Evolutionary conservation across 2,888 invertebrate species (phyloP).

Genomic region (Dexiosoma caninum): DNA sequence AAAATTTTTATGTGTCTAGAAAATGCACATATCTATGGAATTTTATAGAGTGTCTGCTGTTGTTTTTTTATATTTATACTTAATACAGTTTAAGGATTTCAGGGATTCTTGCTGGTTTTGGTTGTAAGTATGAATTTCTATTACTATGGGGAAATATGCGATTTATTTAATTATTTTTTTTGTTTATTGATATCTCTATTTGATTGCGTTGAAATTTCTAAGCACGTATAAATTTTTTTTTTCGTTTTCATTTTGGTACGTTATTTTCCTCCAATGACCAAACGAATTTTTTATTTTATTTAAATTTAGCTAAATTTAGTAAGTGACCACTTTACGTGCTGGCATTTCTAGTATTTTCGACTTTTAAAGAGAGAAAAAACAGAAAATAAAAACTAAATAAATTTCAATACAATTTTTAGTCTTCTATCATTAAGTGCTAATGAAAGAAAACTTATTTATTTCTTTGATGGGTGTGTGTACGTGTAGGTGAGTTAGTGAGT

Average conservation of each 20-base stretch:
- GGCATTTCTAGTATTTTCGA: conserved; percentile 47
- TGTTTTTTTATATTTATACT: too few species aligned
- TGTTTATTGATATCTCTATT: too few species aligned
- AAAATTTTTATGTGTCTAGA: too few species aligned
- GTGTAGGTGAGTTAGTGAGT: too few species aligned
- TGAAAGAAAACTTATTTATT: conserved; percentile 14
- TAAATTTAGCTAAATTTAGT: conserved; percentile 54
- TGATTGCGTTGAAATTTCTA: conserved; percentile 52
- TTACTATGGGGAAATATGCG: too few species aligned
- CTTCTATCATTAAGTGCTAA: conserved; percentile 12
- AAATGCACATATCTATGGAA: too few species aligned
- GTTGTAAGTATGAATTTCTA: too few species aligned
- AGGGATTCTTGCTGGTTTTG: too few species aligned
- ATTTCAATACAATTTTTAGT: neutral
- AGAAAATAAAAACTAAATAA: neutral
- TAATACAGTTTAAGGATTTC: too few species aligned
- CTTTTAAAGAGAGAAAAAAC: conserved; percentile 15
- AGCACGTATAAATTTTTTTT: conserved; percentile 31
- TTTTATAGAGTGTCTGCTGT: too few species aligned
- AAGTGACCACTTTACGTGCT: conserved; percentile 60
- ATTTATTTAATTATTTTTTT: too few species aligned
- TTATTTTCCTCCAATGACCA: conserved; percentile 33
- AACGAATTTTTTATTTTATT: conserved; percentile 28
- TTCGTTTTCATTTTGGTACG: neutral
- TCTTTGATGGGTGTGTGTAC: neutral